Evolutionary conservation across 2,888 invertebrate genomes (phyloP).

Genomic region (Incurvaria masculella): DNA sequence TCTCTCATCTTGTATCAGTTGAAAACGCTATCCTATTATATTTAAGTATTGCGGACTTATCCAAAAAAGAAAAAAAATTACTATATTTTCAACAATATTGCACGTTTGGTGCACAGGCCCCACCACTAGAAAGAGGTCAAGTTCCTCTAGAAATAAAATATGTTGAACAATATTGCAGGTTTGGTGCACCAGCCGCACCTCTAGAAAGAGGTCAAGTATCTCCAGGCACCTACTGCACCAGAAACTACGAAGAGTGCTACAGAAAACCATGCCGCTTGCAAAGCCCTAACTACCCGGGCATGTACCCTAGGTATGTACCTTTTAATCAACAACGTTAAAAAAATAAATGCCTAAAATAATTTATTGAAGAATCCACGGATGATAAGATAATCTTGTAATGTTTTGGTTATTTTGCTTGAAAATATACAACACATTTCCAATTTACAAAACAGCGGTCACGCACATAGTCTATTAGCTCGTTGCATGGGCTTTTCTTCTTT

Average conservation of each 20-base stretch:
- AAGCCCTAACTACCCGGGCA: constrained; percentile 89
- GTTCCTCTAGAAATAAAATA: no score
- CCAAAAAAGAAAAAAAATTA: no score
- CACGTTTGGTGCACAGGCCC: constrained; percentile 70
- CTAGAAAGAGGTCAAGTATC: constrained; percentile 82
- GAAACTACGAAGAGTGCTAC: constrained; percentile 83
- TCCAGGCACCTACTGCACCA: constrained; percentile 79
- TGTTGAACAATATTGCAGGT: no score
- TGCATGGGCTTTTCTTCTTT: no score
- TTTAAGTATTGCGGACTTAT: no score
- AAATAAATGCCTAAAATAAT: background rate
- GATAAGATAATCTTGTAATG: background rate
- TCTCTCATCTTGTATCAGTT: no score
- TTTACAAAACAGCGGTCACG: no score
- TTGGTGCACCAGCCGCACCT: constrained; percentile 72
- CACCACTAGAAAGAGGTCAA: constrained; percentile 78
- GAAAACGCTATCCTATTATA: no score
- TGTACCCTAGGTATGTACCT: constrained; percentile 60
- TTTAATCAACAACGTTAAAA: no score
- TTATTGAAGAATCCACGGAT: background rate
- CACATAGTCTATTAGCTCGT: no score
- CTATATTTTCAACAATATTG: no score
- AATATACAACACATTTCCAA: no score
- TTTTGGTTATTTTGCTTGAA: background rate
- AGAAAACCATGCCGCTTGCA: constrained; percentile 82